A percentile compares a stretch with the other conserved stretches of the same genome.
Conservation (phyloP, 2,888 invertebrate species). For the Diarsia dahlii region DNA sequence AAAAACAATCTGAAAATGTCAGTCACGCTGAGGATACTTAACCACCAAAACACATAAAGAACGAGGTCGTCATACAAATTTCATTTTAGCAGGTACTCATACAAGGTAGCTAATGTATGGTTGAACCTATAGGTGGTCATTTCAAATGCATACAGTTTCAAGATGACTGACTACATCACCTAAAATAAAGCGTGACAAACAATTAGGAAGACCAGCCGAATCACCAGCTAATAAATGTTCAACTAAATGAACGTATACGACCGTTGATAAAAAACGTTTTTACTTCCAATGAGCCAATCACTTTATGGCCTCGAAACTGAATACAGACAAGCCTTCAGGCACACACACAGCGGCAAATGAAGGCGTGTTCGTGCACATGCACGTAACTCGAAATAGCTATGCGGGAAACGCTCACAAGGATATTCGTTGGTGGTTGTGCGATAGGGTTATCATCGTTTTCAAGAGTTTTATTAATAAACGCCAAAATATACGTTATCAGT, state of each 20-base stretch:
- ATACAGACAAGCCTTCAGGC: slow-evolving; percentile 76
- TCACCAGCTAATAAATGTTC: slow-evolving; percentile 71
- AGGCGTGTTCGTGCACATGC: slow-evolving; percentile 85
- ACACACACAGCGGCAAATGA: slow-evolving; percentile 73
- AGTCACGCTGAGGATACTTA: slow-evolving; percentile 61
- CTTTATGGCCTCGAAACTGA: slow-evolving; percentile 83
- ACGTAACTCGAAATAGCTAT: slow-evolving; percentile 75
- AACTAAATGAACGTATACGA: slow-evolving; percentile 73
- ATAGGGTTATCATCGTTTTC: slow-evolving; percentile 61
- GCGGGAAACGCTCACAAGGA: slow-evolving; percentile 76
- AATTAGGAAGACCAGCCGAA: slow-evolving; percentile 69
- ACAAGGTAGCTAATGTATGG: neutral
- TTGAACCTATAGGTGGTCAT: slow-evolving; percentile 10
- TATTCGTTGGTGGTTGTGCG: slow-evolving; percentile 68
- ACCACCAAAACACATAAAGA: slow-evolving; percentile 37
- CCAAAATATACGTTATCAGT: slow-evolving; percentile 22
- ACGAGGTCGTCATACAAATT: slow-evolving; percentile 36
- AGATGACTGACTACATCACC: slow-evolving; percentile 71
- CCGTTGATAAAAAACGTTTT: slow-evolving; percentile 73
- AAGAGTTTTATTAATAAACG: slow-evolving; percentile 28
- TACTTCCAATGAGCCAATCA: slow-evolving; percentile 77
- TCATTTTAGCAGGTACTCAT: slow-evolving; percentile 4
- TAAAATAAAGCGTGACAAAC: slow-evolving; percentile 74
- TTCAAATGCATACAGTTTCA: slow-evolving; percentile 46
- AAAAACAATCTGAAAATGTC: slow-evolving; percentile 59